phyloP scores from a whole-genome alignment of 64 coral and sea anemone species.

The Dendrophyllia cribrosa region DNA sequence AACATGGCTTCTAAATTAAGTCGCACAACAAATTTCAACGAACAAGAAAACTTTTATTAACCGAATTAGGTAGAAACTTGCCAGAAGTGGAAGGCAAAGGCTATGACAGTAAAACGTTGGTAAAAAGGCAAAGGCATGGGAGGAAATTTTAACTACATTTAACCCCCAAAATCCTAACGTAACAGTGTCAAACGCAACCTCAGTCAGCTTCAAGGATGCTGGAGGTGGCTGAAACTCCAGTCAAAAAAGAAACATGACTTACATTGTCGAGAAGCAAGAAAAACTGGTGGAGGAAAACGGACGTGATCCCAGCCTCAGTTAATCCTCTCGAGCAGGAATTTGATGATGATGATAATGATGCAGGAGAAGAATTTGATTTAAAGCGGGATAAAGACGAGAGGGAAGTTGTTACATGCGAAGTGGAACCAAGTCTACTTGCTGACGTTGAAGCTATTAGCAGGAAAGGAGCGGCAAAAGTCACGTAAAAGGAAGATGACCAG shows the following conservation, averaged over 20 bases:
- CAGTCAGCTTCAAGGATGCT: conserved; percentile 27
- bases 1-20: not conserved
- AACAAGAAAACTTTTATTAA: not conserved
- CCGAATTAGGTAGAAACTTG: conserved; percentile 2
- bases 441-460: conserved; percentile 31
- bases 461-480: not conserved
- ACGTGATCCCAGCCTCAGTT: conserved; percentile 1
- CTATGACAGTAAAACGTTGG: not conserved
- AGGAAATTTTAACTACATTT: not conserved
- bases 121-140: conserved; percentile 15
- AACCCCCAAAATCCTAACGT: conserved; percentile 12
- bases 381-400: conserved; percentile 5
- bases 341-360: conserved; percentile 54
- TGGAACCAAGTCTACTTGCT: conserved; percentile 19
- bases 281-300: conserved; percentile 19
- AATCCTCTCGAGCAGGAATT: not conserved
- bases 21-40: not conserved
- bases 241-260: conserved; percentile 15
- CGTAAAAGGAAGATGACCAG: not conserved
- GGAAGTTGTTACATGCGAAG: not conserved
- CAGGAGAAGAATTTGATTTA: not conserved
- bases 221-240: conserved; percentile 42
- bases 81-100: conserved; percentile 1
- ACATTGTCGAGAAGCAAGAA: conserved; percentile 29
- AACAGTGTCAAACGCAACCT: not conserved